Evolutionary conservation across 2,797 vertebrate species (phyloP), one percentile per base, ranked within the genome.

Genomic region (Crenuchus spilurus): DNA sequence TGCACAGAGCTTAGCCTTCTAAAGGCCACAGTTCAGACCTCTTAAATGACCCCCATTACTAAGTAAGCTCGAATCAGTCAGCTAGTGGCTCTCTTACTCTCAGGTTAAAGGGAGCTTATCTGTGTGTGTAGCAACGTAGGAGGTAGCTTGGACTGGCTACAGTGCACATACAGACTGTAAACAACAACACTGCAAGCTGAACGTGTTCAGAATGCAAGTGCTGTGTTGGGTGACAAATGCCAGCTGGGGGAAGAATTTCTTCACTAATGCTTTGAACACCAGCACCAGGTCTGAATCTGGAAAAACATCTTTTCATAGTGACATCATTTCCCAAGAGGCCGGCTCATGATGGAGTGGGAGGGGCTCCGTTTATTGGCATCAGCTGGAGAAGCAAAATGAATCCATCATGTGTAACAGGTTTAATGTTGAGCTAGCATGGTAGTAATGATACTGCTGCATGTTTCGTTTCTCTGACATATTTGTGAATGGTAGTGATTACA

Each of bases 401-500:
- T 71, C 35, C 33, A 48, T 73, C 58, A 73, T 46, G 18, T 35
- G 26, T 49, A 33, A 58, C 46, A 48, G 57, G 41, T 71, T 64
- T 63, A 72, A 28, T 77, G 60, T 37, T 72, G 68, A 55, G n/a
- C 44, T 39, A 22, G 63, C 65, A 48, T 64, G 41, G 62, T n/a
- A 28, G 42, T 68, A 68, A 75, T 58, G 52, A 35, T 37, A 70
- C 62, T 62, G 62, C 28, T 49, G 20, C 65, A 30, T 31, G 75
- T 78, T 68, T 70, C n/a, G 68, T 44, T 70, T 64, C 44, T 76
- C 75, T 72, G 54, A 74, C 37, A 57, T 51, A 75, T 67, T 66
- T 76, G 44, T 62, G 39, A 58, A 51, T 62, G 33, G 60, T 52
- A 18, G 26, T 60, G 42, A 76, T 74, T 64, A 61, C 41, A 74